These are phyloP conservation scores for Psilopsiagon aymara DNA, from an alignment of 2,113 vertebrate genomes.

Conservation along the genomic window DNA sequence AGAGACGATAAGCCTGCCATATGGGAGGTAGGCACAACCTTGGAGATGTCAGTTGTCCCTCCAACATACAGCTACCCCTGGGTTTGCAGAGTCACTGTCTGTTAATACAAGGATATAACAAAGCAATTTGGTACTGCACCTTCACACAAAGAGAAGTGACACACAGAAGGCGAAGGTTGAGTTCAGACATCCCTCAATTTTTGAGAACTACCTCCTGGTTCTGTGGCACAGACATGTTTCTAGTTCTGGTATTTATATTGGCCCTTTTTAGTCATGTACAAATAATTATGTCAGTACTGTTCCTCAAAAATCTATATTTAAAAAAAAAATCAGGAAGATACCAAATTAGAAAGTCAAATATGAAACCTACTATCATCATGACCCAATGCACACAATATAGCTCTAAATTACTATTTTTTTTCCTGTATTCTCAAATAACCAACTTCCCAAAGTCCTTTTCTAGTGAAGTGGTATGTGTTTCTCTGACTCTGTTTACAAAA, in stretches of 20 bases:
- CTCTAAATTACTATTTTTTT: slow-evolving; percentile 44
- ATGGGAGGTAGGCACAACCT: not conserved
- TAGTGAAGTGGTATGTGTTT: not conserved
- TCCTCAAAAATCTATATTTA: slow-evolving; percentile 32
- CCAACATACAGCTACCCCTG: not conserved
- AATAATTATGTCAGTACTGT: slow-evolving; percentile 29
- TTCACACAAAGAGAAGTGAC: not conserved
- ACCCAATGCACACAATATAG: not conserved
- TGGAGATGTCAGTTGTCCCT: not conserved
- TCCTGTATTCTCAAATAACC: slow-evolving; percentile 23
- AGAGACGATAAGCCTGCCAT: not conserved
- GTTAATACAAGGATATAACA: not conserved
- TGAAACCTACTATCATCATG: slow-evolving; percentile 49
- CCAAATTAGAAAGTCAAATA: slow-evolving; percentile 53
- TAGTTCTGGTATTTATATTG: slow-evolving; percentile 12
- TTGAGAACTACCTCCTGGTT: not conserved
- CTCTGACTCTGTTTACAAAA: slow-evolving; percentile 16
- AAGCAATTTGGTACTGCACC: not conserved
- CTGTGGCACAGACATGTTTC: not conserved
- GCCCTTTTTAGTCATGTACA: slow-evolving; percentile 4
- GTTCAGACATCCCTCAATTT: not conserved
- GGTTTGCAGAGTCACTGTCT: not conserved
- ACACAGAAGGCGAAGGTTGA: not conserved
- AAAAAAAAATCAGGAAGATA: slow-evolving; percentile 32
- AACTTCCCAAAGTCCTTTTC: slow-evolving; percentile 20